Conservation (phyloP, 2,888 invertebrate genomes). For the Aleiodes leptofemur region DNA sequence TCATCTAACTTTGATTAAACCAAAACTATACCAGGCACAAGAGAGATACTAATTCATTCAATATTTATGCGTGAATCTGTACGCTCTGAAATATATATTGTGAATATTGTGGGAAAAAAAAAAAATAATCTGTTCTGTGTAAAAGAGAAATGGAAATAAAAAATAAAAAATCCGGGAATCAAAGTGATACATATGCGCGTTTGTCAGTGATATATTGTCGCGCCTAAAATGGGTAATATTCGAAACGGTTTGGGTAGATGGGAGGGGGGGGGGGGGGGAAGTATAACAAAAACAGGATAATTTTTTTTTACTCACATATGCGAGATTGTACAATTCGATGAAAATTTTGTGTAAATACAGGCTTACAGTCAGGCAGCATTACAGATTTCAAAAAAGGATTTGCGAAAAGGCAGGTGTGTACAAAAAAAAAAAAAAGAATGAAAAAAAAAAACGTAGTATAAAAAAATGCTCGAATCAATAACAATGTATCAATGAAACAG, state of each 20-base stretch:
- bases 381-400: background rate
- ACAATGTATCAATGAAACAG: slow-evolving; percentile 39
- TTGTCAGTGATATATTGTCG: slow-evolving; percentile 49
- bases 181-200: slow-evolving; percentile 38
- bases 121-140: slow-evolving; percentile 22
- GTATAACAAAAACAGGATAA: slow-evolving; percentile 43
- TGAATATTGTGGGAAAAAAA: slow-evolving; percentile 5
- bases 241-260: background rate
- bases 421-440: background rate
- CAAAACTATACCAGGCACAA: background rate
- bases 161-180: slow-evolving; percentile 19
- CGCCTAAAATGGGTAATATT: slow-evolving; percentile 41
- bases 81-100: slow-evolving; percentile 47
- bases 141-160: background rate
- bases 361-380: background rate
- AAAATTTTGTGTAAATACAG: slow-evolving; percentile 24
- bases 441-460: background rate
- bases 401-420: background rate
- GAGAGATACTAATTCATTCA: slow-evolving; percentile 8
- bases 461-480: slow-evolving; percentile 28
- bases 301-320: slow-evolving; percentile 41
- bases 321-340: slow-evolving; percentile 44
- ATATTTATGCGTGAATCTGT: slow-evolving; percentile 55
- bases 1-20: background rate
- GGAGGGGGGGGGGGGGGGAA: slow-evolving; percentile 1